Conservation (phyloP, 1,140 invertebrate genomes). For the Pristionchus pacificus region DNA sequence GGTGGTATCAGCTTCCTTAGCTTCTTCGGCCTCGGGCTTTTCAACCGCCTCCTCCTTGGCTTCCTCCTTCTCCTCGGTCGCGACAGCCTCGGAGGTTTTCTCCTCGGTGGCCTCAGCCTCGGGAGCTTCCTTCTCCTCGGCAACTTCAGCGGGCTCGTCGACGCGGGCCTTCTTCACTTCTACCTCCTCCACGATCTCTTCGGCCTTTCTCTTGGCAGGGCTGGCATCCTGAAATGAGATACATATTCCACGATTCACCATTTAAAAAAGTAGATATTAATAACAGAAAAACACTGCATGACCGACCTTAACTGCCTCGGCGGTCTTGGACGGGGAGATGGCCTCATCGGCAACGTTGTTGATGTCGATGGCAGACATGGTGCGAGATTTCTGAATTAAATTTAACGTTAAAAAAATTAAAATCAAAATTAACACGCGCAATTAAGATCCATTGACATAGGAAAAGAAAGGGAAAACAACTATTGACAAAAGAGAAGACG, state of each 20-base stretch:
- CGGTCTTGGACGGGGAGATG: neutral
- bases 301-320: neutral
- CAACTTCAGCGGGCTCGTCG: neutral
- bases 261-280: neutral
- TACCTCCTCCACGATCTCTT: neutral
- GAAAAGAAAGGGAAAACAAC: no score
- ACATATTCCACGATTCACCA: no score
- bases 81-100: neutral
- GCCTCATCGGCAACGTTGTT: neutral
- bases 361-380: no score
- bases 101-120: neutral
- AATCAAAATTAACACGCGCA: no score
- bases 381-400: conserved; percentile 7
- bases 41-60: no score
- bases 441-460: no score
- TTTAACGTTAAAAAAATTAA: no score
- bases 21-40: no score
- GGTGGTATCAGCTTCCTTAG: neutral
- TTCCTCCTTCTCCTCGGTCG: neutral
- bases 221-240: neutral
- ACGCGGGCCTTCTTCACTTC: neutral
- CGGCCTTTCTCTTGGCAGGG: neutral
- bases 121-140: neutral
- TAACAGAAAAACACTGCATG: no score
- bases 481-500: no score